These are phyloP conservation scores for Meteorus colon DNA, from an alignment of 2,888 invertebrate genomes.

Conservation along the genomic window DNA sequence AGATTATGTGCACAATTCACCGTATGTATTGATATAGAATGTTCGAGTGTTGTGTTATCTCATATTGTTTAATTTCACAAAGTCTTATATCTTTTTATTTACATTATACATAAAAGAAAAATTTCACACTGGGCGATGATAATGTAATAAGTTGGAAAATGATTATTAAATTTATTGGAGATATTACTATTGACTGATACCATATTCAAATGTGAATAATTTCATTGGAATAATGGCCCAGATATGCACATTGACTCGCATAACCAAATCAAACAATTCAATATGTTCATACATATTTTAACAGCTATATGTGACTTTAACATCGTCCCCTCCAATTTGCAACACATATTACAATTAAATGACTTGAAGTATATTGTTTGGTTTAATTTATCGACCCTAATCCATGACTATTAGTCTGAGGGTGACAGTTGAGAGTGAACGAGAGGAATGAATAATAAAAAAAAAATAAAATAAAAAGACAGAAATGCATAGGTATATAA, in stretches of 20 bases:
- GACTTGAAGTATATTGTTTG: not conserved
- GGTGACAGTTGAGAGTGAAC: not conserved
- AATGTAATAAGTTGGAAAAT: too few relatives aligned
- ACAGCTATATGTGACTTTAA: not conserved
- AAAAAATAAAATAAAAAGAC: constrained; percentile 9
- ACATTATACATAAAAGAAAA: too few relatives aligned
- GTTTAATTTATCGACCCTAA: constrained; percentile 10
- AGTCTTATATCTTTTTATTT: too few relatives aligned
- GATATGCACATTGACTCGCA: too few relatives aligned
- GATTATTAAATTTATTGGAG: too few relatives aligned
- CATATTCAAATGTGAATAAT: too few relatives aligned
- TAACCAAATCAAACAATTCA: not conserved
- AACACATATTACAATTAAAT: constrained; percentile 3
- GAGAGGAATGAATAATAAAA: constrained; percentile 1
- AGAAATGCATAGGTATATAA: not conserved
- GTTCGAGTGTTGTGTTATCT: too few relatives aligned
- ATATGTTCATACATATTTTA: not conserved
- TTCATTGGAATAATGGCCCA: too few relatives aligned
- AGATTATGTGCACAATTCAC: not conserved
- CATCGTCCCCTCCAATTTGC: not conserved
- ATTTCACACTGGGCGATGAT: too few relatives aligned
- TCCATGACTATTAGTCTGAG: constrained; percentile 1
- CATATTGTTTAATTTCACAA: too few relatives aligned
- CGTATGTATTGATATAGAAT: not conserved
- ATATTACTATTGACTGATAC: too few relatives aligned